Base-by-base conservation (phyloP, 2,797 vertebrate genomes). In the Okamejei kenojei region DNA sequence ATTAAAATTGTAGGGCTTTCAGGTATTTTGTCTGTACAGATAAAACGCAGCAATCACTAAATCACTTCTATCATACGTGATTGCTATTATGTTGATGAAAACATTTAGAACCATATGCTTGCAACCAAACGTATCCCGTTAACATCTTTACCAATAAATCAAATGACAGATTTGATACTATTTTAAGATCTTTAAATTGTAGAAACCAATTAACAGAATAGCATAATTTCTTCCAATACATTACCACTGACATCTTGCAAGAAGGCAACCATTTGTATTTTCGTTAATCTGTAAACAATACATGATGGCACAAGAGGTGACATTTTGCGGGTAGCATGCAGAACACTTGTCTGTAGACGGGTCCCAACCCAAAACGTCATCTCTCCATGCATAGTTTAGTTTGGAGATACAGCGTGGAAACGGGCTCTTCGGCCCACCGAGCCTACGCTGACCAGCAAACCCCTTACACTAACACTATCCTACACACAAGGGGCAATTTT, bases 211-310 rank as follows among this genome's bases (percentile, higher is more conserved):
- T 35, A 9, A 68, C 17, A 68, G 68, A 63, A 35, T 19, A 8
- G 61, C n/a, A 88, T 23, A 88, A 68, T 32, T 63, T 26, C 63
- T 32, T 65, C 58, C 13, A 86, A 86, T 32, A 65, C 32, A 86
- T 86, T 88, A 68, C n/a, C 21, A 32, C 35, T 88, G 84, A 88
- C 63, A 35, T 68, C 68, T 88, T 68, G 61, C 63, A 88, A 88
- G 63, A 88, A 86, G 68, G n/a, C 63, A 68, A 68, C 61, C n/a
- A 65, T 21, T 86, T 65, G 65, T 88, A 88, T 88, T 88, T 88
- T 88, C 68, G 17, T 4, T 88, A 61, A 88, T 88, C 63, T 35
- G 68, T 88, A 68, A 68, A 54, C 45, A 54, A 54, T 54, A 54
- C 45, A 54, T 54, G 45, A 54, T 54, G 45, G 45, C 45, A 54